Base-by-base conservation (phyloP, 2,797 vertebrate genomes). In the Staurois parvus region DNA sequence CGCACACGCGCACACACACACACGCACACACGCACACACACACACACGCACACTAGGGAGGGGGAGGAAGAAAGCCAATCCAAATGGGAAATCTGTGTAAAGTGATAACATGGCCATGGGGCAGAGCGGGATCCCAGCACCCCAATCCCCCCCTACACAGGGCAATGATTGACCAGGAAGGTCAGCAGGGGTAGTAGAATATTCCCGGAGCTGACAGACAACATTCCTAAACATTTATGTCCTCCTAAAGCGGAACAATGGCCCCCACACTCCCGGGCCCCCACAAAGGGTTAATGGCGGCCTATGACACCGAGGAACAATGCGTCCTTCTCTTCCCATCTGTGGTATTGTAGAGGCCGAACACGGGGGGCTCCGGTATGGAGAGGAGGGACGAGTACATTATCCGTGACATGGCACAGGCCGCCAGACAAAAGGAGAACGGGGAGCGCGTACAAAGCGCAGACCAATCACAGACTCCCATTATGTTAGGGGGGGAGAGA, bases 361-460 rank as follows among this genome's bases (percentile, higher is more conserved):
- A 17, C 69, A 76, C 26, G 78, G 66, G 70, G 81, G 37, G 42
- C 45, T 40, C 84, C 37, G 79, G 84, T 82, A 82, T 70, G 78
- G 42, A 67, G n/a, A 45, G 26, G 52, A 62, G 24, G 70, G 48
- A 81, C 73, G 82, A 81, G 77, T 26, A 48, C 79, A 64, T 77
- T 70, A 81, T 76, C 64, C 78, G 66, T 81, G 72, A 85, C 81
- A 59, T 19, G 56, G 34, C 72, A 72, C 48, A 52, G 69, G 5
- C 76, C 11, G 30, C 45, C 9, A 85, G 42, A 79, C 84, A 74
- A 76, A 48, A 29, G 34, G 21, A 28, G 34, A 72, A 3, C 9
- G n/a, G 78, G 45, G 30, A 70, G 32, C 3, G 48, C 45, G 42
- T 56, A 72, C 83, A 78, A 73, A 73, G 76, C 76, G 21, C 52